phyloP scores from a whole-genome alignment of 2,888 invertebrate species.

The Chymomyza fuscimana region DNA sequence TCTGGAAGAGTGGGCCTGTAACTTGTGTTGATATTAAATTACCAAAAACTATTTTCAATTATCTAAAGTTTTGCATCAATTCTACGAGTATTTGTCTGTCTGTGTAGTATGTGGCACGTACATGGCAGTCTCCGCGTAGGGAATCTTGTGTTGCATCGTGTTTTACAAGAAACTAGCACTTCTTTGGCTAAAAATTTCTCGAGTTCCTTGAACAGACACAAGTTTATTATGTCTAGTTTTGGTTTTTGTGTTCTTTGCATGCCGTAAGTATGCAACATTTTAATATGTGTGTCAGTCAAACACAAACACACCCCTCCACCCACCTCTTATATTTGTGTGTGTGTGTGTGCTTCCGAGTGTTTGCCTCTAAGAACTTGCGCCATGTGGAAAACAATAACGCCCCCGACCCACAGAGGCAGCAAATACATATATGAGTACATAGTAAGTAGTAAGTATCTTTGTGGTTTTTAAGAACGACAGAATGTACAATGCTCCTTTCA shows the following conservation, averaged over 20 bases:
- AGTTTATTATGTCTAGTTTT: conserved; percentile 61
- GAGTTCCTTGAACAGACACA: conserved; percentile 26
- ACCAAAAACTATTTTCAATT: conserved; percentile 65
- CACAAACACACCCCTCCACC: background rate
- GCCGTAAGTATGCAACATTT: conserved; percentile 66
- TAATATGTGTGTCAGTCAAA: conserved; percentile 65
- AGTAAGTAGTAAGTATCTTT: conserved; percentile 44
- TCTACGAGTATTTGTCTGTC: conserved; percentile 30
- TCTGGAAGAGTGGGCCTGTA: conserved; percentile 48
- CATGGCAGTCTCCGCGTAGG: conserved; percentile 4
- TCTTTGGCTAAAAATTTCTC: conserved; percentile 55
- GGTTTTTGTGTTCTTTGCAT: conserved; percentile 17
- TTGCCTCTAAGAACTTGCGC: background rate
- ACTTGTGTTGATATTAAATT: conserved; percentile 64
- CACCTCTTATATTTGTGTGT: background rate
- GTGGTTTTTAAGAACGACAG: conserved; percentile 49
- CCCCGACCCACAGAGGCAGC: background rate
- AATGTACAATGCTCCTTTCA: conserved; percentile 35
- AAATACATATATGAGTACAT: background rate
- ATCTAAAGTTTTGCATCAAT: conserved; percentile 50
- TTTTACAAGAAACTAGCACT: conserved; percentile 64
- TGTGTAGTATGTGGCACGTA: background rate
- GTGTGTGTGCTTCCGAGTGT: background rate
- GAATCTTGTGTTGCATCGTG: conserved; percentile 42
- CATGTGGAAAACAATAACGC: conserved; percentile 26